Evolutionary conservation across 1,140 invertebrate genomes (phyloP).

Genomic region (Drosophila navojoa): DNA sequence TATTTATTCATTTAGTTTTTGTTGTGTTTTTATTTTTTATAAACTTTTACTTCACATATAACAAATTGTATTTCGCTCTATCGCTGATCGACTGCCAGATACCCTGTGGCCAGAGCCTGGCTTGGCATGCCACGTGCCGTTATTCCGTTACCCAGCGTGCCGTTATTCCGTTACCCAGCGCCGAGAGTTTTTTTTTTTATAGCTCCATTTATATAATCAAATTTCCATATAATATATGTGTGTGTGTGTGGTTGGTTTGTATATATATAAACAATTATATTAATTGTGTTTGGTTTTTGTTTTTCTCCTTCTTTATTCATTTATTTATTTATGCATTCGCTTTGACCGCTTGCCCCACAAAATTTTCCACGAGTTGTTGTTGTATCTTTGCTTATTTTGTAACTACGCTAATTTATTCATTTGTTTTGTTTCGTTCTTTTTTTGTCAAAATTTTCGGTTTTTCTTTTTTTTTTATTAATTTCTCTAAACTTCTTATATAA

Average conservation of each 20-base stretch:
- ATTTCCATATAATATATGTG: constrained; percentile 77
- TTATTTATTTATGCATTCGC: constrained; percentile 34
- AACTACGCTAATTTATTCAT: constrained; percentile 77
- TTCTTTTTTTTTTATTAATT: constrained; percentile 70
- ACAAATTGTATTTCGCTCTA: constrained; percentile 54
- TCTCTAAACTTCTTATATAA: constrained; percentile 78
- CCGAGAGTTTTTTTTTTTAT: no score
- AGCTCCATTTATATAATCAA: constrained; percentile 81
- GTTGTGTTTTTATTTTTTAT: constrained; percentile 56
- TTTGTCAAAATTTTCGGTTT: constrained; percentile 56
- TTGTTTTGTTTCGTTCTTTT: constrained; percentile 46
- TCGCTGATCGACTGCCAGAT: constrained; percentile 6
- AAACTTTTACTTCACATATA: constrained; percentile 73
- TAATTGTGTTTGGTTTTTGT: constrained; percentile 59
- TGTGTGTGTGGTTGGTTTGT: constrained; percentile 75
- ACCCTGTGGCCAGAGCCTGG: neutral
- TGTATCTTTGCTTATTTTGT: constrained; percentile 65
- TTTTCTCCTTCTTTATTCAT: constrained; percentile 29
- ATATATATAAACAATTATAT: constrained; percentile 80
- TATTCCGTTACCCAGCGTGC: neutral
- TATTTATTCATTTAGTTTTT: constrained; percentile 54
- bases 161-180: no score
- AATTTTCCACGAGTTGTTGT: constrained; percentile 53
- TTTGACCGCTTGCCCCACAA: constrained; percentile 63
- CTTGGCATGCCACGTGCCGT: neutral